Evolutionary conservation across 2,888 invertebrate species (phyloP).

Genomic region (Metacarcinus magister): DNA sequence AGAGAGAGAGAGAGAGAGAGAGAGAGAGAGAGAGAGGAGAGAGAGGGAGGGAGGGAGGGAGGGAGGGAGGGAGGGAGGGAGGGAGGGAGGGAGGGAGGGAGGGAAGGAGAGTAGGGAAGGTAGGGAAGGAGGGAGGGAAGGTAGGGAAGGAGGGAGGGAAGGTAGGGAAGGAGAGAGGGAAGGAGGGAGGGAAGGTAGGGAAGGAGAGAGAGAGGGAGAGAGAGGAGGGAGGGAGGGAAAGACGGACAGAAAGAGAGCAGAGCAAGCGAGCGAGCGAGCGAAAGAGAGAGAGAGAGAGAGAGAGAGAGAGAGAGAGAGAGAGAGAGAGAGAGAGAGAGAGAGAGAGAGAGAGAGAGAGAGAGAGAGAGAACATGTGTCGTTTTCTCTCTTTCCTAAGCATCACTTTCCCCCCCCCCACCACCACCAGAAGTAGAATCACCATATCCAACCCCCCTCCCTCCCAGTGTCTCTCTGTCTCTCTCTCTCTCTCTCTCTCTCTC

Average conservation of each 20-base stretch:
- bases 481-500: slow-evolving; percentile 53
- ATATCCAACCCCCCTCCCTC: no score
- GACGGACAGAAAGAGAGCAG: background rate
- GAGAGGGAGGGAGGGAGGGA: background rate
- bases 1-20: no score
- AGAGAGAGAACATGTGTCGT: background rate
- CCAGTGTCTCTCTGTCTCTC: no score
- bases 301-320: background rate
- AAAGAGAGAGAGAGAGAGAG: background rate
- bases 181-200: background rate
- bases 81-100: no score
- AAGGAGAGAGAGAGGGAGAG: no score
- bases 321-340: no score
- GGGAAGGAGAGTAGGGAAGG: no score
- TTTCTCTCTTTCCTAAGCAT: background rate
- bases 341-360: slow-evolving; percentile 42
- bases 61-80: background rate
- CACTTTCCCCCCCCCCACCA: background rate
- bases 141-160: no score
- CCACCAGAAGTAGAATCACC: background rate
- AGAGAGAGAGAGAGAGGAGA: background rate
- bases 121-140: no score
- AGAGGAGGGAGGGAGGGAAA: background rate
- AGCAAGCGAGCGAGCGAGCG: background rate
- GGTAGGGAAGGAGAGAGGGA: background rate